A percentile compares a stretch with the other conserved stretches of the same genome.
These are phyloP conservation scores for Pristionchus fissidentatus DNA, from an alignment of 2,888 invertebrate genomes.

Conservation along the genomic window DNA sequence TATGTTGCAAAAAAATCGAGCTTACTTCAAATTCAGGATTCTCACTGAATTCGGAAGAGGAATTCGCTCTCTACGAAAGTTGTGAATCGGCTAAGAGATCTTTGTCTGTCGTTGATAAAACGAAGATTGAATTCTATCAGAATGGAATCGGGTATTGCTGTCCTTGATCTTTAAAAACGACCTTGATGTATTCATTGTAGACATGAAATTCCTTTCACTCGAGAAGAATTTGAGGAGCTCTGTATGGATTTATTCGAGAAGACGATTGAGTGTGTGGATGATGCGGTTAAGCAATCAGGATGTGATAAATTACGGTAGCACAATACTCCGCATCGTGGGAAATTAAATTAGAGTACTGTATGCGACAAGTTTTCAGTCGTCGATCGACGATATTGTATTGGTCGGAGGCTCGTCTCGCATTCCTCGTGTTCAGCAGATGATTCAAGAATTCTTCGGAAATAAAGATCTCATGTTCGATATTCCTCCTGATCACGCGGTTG, in stretches of 20 bases:
- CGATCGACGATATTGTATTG: constrained; percentile 34
- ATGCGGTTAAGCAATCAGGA: neutral
- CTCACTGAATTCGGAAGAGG: neutral
- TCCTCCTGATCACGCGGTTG: constrained; percentile 36
- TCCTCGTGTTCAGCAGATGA: constrained; percentile 16
- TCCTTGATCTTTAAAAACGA: no score
- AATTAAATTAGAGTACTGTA: no score
- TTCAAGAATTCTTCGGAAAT: constrained; percentile 22
- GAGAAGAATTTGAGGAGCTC: neutral
- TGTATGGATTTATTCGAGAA: constrained; percentile 46
- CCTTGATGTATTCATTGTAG: no score
- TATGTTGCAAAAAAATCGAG: no score
- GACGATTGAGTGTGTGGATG: constrained; percentile 2
- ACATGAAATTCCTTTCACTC: constrained; percentile 6
- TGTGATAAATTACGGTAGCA: neutral
- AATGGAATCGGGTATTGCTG: neutral
- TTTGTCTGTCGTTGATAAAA: neutral
- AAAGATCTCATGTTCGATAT: constrained; percentile 31
- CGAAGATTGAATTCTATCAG: neutral
- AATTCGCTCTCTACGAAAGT: constrained; percentile 11
- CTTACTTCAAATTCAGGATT: neutral
- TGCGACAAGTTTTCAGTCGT: neutral
- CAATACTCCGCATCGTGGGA: neutral
- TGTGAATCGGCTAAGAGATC: constrained; percentile 5
- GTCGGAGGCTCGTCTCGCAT: constrained; percentile 45